phyloP scores from a whole-genome alignment of 2,113 vertebrate species.

The Genyomyrus donnyi region DNA sequence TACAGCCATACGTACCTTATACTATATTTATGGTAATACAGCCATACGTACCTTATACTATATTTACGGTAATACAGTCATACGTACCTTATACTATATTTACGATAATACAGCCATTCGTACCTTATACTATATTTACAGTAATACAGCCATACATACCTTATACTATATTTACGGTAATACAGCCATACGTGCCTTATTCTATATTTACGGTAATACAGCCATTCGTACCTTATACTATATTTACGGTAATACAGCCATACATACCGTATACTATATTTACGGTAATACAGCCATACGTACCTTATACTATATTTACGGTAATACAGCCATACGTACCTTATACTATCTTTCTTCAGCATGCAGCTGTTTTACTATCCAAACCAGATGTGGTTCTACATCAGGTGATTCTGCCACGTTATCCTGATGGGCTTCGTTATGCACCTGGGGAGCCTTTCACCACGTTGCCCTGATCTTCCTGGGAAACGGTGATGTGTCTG shows the following conservation, averaged over 20 bases:
- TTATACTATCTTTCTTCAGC: not conserved
- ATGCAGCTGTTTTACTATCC: not conserved
- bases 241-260: not conserved
- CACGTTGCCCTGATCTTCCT: not conserved
- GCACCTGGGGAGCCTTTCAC: not conserved
- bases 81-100: not conserved
- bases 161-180: too few relatives aligned
- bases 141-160: not conserved
- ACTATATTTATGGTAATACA: too few relatives aligned
- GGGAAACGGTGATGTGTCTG: not conserved
- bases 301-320: too few relatives aligned
- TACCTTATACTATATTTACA: not conserved
- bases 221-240: not conserved
- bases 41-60: too few relatives aligned
- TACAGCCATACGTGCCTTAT: too few relatives aligned
- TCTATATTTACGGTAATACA: not conserved
- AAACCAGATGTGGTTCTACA: not conserved
- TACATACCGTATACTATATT: too few relatives aligned
- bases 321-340: too few relatives aligned
- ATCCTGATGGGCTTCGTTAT: not conserved
- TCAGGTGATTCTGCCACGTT: not conserved
- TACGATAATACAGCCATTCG: not conserved
- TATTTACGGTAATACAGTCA: too few relatives aligned
- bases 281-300: too few relatives aligned
- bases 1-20: too few relatives aligned